Evolutionary conservation across 2,113 vertebrate genomes (phyloP).

Genomic region (Vireo altiloquus): DNA sequence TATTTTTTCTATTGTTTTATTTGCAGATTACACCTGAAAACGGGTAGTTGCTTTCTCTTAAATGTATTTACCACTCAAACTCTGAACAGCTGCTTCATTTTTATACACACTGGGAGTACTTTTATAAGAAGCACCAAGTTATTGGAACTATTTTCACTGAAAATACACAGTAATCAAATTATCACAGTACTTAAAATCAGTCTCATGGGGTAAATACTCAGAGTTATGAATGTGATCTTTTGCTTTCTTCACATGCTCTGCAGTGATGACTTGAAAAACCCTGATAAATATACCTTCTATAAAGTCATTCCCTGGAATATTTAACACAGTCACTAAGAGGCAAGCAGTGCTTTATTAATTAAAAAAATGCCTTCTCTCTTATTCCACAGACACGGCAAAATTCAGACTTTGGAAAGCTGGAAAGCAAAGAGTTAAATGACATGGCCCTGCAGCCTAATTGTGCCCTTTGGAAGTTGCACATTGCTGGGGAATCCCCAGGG

Average conservation of each 20-base stretch:
- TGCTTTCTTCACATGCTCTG: not conserved
- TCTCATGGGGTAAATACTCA: constrained; percentile 8
- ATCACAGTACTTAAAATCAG: constrained; percentile 6
- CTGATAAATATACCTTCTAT: not conserved
- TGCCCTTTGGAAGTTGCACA: not conserved
- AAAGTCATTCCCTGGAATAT: not conserved
- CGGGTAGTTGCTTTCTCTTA: not conserved
- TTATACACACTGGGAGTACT: not conserved
- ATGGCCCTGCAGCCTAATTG: not conserved
- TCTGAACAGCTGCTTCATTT: constrained; percentile 12
- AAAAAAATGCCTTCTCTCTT: not conserved
- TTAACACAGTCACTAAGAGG: not conserved
- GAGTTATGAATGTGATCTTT: not conserved
- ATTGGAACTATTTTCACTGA: not conserved
- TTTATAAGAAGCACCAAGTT: not conserved
- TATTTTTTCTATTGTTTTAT: not conserved
- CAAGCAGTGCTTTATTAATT: not conserved
- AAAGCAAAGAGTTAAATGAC: not conserved
- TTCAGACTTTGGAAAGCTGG: not conserved
- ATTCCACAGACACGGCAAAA: not conserved
- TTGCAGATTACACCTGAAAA: not conserved
- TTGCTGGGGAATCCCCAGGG: not conserved
- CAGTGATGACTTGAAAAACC: not conserved
- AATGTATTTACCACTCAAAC: not conserved
- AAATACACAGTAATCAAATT: constrained; percentile 33